Evolutionary conservation across 2,888 invertebrate genomes (phyloP), one percentile per base, ranked within the genome.

Genomic region (Aphrophora alni): DNA sequence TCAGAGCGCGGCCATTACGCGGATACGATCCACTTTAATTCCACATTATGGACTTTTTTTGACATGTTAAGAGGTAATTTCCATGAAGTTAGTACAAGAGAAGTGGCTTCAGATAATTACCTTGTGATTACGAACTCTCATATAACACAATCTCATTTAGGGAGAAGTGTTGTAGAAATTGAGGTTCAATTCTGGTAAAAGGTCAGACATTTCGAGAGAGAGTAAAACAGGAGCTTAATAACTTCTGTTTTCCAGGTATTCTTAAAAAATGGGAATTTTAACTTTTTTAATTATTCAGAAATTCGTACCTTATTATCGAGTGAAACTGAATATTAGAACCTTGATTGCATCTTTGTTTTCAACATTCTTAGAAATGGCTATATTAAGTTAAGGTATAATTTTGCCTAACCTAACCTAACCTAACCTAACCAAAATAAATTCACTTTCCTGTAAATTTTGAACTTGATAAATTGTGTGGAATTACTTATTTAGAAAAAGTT

Each of bases 11-110:
- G 59, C 59, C 59, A 59, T 59, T 59, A 59, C 59, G n/a, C 3
- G 59, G 59, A 59, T 21, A 59, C 59, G 59, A 59, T 59, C 59
- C 59, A 59, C 59, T 59, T 59, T 59, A 59, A 59, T 59, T 59
- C 59, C 59, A 21, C 59, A 21, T 59, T 59, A 59, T 21, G 59
- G 59, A 59, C 21, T 59, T 59, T 59, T 59, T 59, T 59, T 59
- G 59, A 59, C 59, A 59, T 59, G 59, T 59, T 59, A 59, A 59
- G 21, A 59, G 59, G 59, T 59, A 59, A 59, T 59, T 59, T 21
- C 59, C 59, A 59, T 59, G 21, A 21, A 59, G 59, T 59, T 21
- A 59, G 21, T 21, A 21, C 59, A 21, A 21, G n/a, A 59, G 59
- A 59, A 59, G 59, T 59, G 59, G 59, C 21, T 59, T 21, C 21